Base-by-base conservation (phyloP, 30 jellyfish, hydroid and myxozoan species). In the Catostylus mosaicus region DNA sequence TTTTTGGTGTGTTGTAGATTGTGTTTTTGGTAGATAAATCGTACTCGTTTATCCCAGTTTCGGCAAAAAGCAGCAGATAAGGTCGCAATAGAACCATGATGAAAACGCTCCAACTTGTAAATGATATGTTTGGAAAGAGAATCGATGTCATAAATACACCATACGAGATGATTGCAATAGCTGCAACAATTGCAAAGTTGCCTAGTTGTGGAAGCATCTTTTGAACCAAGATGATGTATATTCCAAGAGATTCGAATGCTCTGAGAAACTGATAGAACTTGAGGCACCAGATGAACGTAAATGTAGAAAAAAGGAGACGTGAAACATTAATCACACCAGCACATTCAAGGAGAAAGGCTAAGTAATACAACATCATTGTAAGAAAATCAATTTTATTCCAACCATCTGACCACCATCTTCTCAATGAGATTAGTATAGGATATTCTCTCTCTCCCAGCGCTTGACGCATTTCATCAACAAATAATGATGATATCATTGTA, bases 201-300 rank as follows among this genome's bases (percentile, higher is more conserved):
- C 26, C 26, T 1, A 59, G 71, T 19, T 59, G 71, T 2, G 26
- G 71, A 23, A 59, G 71, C 71, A 59, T 59, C 38, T 59, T 59
- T 59, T 59, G 71, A n/a, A 59, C 71, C 71, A 59, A 18, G 71
- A 59, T 59, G 6, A 59, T 59, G 26, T 59, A 59, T 27, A 37
- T 59, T 9, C 71, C 71, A 1, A 59, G 38, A 23, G 71, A 23
- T 27, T 59, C 38, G 19, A 59, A 59, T 23, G 71, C 71, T 59
- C 71, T 59, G 38, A 59, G 71, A 59, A 59, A 59, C 71, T 59
- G 71, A 37, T 59, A 59, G 71, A 59, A 59, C 23, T 59, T 59
- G 8, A 59, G 71, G 71, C 71, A 59, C 71, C 71, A 59, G 19
- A 59, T 59, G 71, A 59, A 59, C n/a, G 71, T n/a, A 26, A 59